Evolutionary conservation across 2,888 invertebrate genomes (phyloP).

Genomic region (Nephrocerus scutellatus): DNA sequence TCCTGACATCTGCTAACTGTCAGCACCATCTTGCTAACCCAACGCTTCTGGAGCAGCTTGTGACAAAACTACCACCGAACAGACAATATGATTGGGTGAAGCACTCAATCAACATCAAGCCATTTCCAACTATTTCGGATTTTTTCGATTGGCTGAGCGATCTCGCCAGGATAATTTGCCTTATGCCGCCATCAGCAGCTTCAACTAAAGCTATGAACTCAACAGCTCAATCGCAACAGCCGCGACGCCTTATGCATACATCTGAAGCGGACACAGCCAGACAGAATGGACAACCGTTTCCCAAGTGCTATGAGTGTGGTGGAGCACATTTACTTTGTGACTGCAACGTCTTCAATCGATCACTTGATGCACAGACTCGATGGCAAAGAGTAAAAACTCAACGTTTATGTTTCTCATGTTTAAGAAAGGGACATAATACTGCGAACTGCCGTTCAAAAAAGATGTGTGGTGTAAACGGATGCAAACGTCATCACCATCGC

Average conservation of each 20-base stretch:
- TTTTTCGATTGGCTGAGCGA: too few relatives aligned
- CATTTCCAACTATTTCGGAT: too few relatives aligned
- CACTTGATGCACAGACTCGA: not conserved
- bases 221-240: constrained; percentile 4
- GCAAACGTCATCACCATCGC: constrained; percentile 8
- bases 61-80: too few relatives aligned
- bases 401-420: constrained; percentile 8
- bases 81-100: too few relatives aligned
- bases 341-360: not conserved
- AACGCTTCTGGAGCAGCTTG: too few relatives aligned
- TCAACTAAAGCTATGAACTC: too few relatives aligned
- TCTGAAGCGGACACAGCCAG: not conserved
- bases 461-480: constrained; percentile 7
- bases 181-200: too few relatives aligned
- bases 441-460: constrained; percentile 2
- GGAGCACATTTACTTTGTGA: constrained; percentile 3
- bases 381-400: constrained; percentile 10
- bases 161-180: too few relatives aligned
- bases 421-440: not conserved
- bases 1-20: too few relatives aligned
- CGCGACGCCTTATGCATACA: constrained; percentile 4
- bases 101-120: too few relatives aligned
- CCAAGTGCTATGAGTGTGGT: constrained; percentile 3
- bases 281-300: not conserved
- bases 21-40: too few relatives aligned